Conservation (phyloP, 2,113 vertebrate genomes). For the Lonchura striata region DNA sequence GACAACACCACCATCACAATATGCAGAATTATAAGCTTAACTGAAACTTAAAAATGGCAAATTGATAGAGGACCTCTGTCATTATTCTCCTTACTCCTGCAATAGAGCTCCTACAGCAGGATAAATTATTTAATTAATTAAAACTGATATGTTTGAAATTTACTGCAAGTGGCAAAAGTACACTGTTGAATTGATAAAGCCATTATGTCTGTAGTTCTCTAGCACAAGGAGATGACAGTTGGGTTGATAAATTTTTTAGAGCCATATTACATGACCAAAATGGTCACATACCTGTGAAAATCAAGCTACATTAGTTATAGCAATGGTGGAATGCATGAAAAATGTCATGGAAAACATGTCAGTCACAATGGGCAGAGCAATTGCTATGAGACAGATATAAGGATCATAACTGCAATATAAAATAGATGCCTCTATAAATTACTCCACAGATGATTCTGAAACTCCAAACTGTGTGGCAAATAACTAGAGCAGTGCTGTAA, state of each 20-base stretch:
- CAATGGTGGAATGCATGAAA: neutral
- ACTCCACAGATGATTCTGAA: neutral
- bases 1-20: neutral
- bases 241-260: slow-evolving; percentile 20
- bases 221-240: neutral
- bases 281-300: neutral
- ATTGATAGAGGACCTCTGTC: neutral
- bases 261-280: neutral
- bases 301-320: neutral
- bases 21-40: neutral
- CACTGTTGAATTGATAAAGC: neutral
- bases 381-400: neutral
- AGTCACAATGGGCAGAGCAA: neutral
- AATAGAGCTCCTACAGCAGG: neutral
- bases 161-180: neutral
- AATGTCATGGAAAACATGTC: neutral
- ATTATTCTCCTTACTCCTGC: neutral
- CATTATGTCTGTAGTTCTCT: neutral
- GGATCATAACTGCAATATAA: neutral
- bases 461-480: neutral
- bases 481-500: neutral
- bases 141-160: neutral
- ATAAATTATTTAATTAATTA: slow-evolving; percentile 8
- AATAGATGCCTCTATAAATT: neutral
- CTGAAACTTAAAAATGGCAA: neutral